Conservation (phyloP, 2,113 vertebrate species). For the Pelobates fuscus region DNA sequence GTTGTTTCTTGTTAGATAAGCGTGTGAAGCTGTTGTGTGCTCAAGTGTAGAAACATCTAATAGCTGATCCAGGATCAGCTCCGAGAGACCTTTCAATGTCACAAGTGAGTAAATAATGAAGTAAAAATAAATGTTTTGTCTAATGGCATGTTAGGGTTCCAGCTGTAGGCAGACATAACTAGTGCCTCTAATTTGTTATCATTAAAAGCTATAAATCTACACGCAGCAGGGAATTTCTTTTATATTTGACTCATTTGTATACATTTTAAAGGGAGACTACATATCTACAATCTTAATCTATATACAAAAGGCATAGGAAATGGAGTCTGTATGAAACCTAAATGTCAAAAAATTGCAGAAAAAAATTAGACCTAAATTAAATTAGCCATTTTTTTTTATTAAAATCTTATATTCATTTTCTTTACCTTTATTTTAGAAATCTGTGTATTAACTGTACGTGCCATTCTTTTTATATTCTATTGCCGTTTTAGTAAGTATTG, state of each 20-base stretch:
- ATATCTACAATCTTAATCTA: no score
- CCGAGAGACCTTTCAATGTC: slow-evolving; percentile 31
- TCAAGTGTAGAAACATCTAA: neutral
- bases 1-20: slow-evolving; percentile 35
- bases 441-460: no score
- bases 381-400: no score
- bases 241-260: neutral
- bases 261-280: neutral
- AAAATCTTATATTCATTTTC: no score
- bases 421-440: no score
- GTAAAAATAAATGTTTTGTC: slow-evolving; percentile 24
- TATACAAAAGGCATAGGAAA: no score
- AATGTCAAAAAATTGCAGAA: no score
- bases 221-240: neutral
- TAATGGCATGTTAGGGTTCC: neutral
- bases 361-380: no score
- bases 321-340: no score
- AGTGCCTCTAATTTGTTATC: neutral
- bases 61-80: slow-evolving; percentile 1
- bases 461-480: no score
- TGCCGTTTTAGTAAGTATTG: no score
- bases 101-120: slow-evolving; percentile 21
- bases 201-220: neutral
- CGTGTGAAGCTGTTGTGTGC: slow-evolving; percentile 9
- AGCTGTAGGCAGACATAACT: neutral